Conservation (phyloP, 2,113 vertebrate species). For the Lagopus muta region DNA sequence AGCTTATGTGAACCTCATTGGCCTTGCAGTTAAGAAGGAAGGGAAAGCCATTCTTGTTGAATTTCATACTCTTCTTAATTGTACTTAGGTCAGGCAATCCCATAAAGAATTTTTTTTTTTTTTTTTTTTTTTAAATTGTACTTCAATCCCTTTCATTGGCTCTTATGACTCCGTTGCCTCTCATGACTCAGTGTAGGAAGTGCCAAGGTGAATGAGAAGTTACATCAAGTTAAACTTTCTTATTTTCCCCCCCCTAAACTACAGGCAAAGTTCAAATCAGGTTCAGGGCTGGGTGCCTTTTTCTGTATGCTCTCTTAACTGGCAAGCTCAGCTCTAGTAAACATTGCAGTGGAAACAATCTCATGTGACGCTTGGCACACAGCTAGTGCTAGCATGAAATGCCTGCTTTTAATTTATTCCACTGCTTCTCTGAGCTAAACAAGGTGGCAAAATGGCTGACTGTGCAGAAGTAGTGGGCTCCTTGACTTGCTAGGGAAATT, state of each 20-base stretch:
- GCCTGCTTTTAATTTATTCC: not conserved
- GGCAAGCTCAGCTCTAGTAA: not conserved
- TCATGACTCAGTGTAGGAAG: not conserved
- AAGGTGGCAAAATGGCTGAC: not conserved
- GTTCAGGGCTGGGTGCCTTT: not conserved
- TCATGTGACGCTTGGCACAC: not conserved
- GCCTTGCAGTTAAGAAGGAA: not conserved
- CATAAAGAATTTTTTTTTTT: not conserved
- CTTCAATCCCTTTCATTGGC: not conserved
- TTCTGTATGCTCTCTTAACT: accelerated
- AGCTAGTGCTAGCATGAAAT: not conserved
- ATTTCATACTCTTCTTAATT: not conserved
- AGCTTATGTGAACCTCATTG: not conserved
- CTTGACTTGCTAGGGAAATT: not conserved
- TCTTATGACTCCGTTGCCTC: not conserved
- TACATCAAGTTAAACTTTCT: constrained; percentile 27
- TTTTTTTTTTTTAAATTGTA: not conserved
- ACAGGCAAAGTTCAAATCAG: not conserved
- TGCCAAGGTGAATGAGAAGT: not conserved
- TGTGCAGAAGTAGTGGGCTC: not conserved
- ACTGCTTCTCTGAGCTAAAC: not conserved
- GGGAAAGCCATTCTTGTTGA: not conserved
- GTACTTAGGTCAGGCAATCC: not conserved
- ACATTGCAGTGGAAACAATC: not conserved
- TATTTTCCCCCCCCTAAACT: accelerated